Conservation (phyloP, 2,888 invertebrate species). For the Drosophila eohydei region DNA sequence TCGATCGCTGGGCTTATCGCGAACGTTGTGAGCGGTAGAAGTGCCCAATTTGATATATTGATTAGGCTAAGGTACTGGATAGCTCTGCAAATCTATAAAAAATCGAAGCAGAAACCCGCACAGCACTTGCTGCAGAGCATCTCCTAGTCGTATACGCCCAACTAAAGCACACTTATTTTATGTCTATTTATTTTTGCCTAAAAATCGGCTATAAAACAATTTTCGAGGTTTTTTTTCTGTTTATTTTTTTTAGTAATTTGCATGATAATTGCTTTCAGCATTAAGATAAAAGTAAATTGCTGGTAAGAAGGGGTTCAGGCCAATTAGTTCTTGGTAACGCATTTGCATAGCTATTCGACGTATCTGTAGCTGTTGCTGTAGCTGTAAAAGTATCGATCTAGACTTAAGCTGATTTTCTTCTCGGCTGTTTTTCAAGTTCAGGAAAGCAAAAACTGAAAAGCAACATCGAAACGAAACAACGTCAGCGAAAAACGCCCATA, state of each 20-base stretch:
- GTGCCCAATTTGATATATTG: background rate
- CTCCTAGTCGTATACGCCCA: background rate
- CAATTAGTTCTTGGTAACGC: conserved; percentile 10
- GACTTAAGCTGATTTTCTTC: conserved; percentile 61
- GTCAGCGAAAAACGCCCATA: conserved; percentile 50
- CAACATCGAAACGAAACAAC: conserved; percentile 36
- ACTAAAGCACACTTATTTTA: background rate
- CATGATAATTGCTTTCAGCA: conserved; percentile 40
- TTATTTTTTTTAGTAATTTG: conserved; percentile 23
- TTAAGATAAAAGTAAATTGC: conserved; percentile 45
- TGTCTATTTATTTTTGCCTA: conserved; percentile 28
- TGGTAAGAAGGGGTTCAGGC: conserved; percentile 11
- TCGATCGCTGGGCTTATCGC: background rate
- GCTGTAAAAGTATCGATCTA: conserved; percentile 60
- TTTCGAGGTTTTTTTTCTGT: background rate
- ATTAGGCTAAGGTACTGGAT: background rate
- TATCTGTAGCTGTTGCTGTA: background rate
- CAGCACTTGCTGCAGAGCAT: background rate
- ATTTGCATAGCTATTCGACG: conserved; percentile 42
- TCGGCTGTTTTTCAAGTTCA: conserved; percentile 62
- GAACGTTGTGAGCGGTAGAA: background rate
- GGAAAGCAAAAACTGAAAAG: conserved; percentile 33
- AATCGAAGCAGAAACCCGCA: background rate
- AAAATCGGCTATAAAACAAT: conserved; percentile 13
- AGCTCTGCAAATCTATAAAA: background rate